These are phyloP conservation scores for Xanthorhoe designata DNA, from an alignment of 2,888 invertebrate species.

Conservation along the genomic window DNA sequence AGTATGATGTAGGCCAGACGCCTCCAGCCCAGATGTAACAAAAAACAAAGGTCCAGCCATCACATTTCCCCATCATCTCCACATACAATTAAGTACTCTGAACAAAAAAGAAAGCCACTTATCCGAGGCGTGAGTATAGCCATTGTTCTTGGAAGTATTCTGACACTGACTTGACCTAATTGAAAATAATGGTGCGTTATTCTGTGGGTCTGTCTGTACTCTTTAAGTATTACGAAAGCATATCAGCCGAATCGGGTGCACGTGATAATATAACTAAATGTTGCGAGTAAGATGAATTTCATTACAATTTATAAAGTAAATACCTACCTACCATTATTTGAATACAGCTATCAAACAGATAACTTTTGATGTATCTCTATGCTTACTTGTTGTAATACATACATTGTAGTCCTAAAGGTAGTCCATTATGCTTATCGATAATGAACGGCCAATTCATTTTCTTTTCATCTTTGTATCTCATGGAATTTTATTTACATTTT, in stretches of 20 bases:
- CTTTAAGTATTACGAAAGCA: slow-evolving; percentile 72
- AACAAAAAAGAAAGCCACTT: slow-evolving; percentile 79
- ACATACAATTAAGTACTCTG: slow-evolving; percentile 76
- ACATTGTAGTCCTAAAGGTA: slow-evolving; percentile 28
- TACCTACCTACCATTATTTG: slow-evolving; percentile 67
- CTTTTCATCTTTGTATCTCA: background rate
- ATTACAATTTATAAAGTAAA: slow-evolving; percentile 64
- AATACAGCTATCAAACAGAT: slow-evolving; percentile 64
- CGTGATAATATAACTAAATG: slow-evolving; percentile 41
- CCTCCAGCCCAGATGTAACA: slow-evolving; percentile 52
- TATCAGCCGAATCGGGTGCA: slow-evolving; percentile 59
- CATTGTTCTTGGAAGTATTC: slow-evolving; percentile 82
- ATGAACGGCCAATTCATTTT: background rate
- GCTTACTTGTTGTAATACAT: slow-evolving; percentile 15
- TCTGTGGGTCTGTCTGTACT: slow-evolving; percentile 63
- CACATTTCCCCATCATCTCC: slow-evolving; percentile 71
- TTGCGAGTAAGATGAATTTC: slow-evolving; percentile 51
- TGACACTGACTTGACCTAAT: slow-evolving; percentile 82
- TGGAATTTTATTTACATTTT: background rate
- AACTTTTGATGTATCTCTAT: slow-evolving; percentile 52
- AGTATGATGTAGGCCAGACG: slow-evolving; percentile 63
- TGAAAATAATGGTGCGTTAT: slow-evolving; percentile 83
- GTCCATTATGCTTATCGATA: background rate
- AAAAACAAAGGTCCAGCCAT: slow-evolving; percentile 65
- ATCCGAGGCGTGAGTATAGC: slow-evolving; percentile 75